Evolutionary conservation across 2,888 invertebrate species (phyloP), one percentile per base, ranked within the genome.

Genomic region (Protonemura montana): DNA sequence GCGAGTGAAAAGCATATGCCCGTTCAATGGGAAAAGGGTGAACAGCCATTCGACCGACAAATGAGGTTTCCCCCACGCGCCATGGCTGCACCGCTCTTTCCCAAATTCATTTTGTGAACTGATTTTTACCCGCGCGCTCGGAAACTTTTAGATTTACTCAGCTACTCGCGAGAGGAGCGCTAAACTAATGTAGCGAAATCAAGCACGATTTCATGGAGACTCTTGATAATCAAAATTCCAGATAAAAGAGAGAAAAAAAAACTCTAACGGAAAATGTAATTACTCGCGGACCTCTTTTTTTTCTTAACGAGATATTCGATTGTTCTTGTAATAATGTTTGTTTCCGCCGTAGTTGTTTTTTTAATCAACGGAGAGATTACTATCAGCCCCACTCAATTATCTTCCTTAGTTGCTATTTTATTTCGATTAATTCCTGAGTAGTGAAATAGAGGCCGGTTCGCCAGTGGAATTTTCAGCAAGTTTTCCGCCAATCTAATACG

Each of bases 51-150:
- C 88, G 87, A 87, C 88, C 88, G 87, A 85, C 87, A 88, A 88
- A 88, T 88, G 88, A 88, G 88, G 87, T 88, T 87, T 87, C 87
- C 87, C 87, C 27, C 59, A 3, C 5, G 35, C 5, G 35, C 5
- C 35, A 10, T 35, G 59, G 16, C 6, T 13, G 21, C 3, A 59
- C 59, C 35, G 13, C 59, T 59, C 86, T 87, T 87, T 87, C 87
- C 87, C 86, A 88, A 88, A 88, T 88, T 88, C 88, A 87, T 88
- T 88, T 88, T 87, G 87, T 86, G 85, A 88, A 85, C 81, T 87
- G 85, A 85, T 86, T 86, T 86, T 86, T 59, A 2, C 59, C 59
- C 59, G 59, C 81, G 82, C 59, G 80, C 84, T 82, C 27, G 21
- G 82, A 80, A 80, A 82, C 80, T 80, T 80, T 86, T 82, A 81